Evolutionary conservation across 2,113 vertebrate genomes (phyloP).

Genomic region (Gobio gobio): DNA sequence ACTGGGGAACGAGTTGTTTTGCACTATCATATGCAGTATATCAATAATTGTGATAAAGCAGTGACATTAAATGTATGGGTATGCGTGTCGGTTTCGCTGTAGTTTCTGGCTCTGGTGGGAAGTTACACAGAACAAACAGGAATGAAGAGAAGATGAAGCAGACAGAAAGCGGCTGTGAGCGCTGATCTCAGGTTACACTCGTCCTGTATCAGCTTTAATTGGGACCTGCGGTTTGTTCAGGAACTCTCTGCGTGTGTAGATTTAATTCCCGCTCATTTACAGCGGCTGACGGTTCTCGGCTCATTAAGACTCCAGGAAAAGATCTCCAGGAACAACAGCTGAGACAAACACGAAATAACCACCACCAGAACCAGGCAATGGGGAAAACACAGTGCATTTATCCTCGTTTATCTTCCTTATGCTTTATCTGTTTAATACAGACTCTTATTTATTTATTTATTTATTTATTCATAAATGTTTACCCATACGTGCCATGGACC

Average conservation of each 20-base stretch:
- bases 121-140: too few species aligned
- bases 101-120: too few species aligned
- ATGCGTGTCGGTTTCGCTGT: too few species aligned
- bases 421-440: conserved; percentile 18
- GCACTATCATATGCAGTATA: too few species aligned
- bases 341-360: neutral
- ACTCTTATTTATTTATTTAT: neutral
- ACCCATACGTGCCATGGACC: conserved; percentile 60
- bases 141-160: too few species aligned
- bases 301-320: neutral
- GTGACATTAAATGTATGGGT: too few species aligned
- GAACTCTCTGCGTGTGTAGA: neutral
- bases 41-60: too few species aligned
- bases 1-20: too few species aligned
- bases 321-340: conserved; percentile 13
- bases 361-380: neutral
- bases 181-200: neutral
- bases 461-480: neutral
- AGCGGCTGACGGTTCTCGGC: neutral
- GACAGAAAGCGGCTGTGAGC: neutral
- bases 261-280: neutral
- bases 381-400: conserved; percentile 64
- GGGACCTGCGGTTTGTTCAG: neutral
- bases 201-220: neutral
- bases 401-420: conserved; percentile 34